Evolutionary conservation across 1,140 invertebrate genomes (phyloP).

Genomic region (Meloidogyne floridensis): DNA sequence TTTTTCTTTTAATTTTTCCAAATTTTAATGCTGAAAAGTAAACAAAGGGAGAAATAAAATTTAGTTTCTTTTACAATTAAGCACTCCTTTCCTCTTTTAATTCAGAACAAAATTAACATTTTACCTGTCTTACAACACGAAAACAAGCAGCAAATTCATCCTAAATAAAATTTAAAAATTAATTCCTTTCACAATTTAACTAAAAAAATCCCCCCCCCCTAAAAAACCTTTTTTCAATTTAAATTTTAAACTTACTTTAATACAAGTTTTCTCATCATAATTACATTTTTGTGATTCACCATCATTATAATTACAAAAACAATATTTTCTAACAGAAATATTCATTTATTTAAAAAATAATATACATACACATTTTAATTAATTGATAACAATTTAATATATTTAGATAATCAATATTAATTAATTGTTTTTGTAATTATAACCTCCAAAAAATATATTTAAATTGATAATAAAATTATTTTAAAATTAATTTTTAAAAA

Average conservation of each 20-base stretch:
- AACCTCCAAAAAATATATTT: no score
- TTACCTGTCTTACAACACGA: conserved; percentile 50
- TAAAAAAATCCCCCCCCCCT: neutral
- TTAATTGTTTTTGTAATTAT: no score
- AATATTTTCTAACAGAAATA: conserved; percentile 35
- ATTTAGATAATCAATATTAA: no score
- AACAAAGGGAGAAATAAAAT: no score
- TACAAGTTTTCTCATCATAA: conserved; percentile 46
- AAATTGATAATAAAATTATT: no score
- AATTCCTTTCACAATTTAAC: no score
- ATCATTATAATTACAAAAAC: conserved; percentile 53
- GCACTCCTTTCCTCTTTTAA: no score
- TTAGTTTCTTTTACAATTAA: no score
- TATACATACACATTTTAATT: neutral
- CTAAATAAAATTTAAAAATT: conserved; percentile 9
- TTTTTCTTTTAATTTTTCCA: no score
- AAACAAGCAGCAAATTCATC: conserved; percentile 50
- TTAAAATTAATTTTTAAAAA: neutral
- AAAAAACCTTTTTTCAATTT: neutral
- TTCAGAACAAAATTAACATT: neutral
- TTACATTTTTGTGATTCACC: conserved; percentile 37
- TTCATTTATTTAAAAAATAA: conserved; percentile 7
- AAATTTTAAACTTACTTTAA: conserved; percentile 14
- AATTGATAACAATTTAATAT: no score
- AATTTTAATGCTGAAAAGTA: no score